Base-by-base conservation (phyloP, 1,140 invertebrate genomes). In the Papilio aristodemus region DNA sequence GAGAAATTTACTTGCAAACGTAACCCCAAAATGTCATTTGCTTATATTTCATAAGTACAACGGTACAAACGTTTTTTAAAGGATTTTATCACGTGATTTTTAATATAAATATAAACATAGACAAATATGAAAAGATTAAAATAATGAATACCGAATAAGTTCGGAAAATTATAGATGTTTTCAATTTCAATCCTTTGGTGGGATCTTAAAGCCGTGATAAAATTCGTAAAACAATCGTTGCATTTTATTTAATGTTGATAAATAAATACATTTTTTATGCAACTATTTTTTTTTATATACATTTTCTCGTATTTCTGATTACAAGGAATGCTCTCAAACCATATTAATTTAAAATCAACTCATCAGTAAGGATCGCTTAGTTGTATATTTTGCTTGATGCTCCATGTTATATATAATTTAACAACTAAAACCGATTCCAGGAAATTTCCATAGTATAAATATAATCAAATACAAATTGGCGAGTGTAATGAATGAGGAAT, bases 361-460 rank as follows among this genome's bases (percentile, higher is more conserved):
- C 69, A 66, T 54, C 71, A 68, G 60, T 73, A 59, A 80, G 71
- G 70, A 71, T 69, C 64, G 78, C 75, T 77, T 74, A 74, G 70
- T 72, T 41, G 10, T 63, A 62, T 57, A 43, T 41, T 36, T 59
- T 58, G 50, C 63, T 68, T 19, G 38, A 43, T 62, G 38, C n/a
- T 64, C 13, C 27, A 32, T 27, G 70, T 43, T 57, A 57, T 70
- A 57, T 58, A 73, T 64, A 63, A 59, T 38, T 32, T 70, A 27
- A 62, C 67, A 57, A 58, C 38, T 69, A 69, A 62, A 70, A 75
- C 62, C 71, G 70, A 78, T 78, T 80, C 75, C 70, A 80, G 71
- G 68, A 70, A 73, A 68, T 80, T 75, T 74, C 71, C 68, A 72
- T 74, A 68, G 63, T 76, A 54, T 78, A 68, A 62, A 72, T 73